Percentiles rank a stretch among this genome's conserved stretches.
These are phyloP conservation scores for Coleophora deauratella DNA, from an alignment of 2,888 invertebrate genomes.

Conservation along the genomic window DNA sequence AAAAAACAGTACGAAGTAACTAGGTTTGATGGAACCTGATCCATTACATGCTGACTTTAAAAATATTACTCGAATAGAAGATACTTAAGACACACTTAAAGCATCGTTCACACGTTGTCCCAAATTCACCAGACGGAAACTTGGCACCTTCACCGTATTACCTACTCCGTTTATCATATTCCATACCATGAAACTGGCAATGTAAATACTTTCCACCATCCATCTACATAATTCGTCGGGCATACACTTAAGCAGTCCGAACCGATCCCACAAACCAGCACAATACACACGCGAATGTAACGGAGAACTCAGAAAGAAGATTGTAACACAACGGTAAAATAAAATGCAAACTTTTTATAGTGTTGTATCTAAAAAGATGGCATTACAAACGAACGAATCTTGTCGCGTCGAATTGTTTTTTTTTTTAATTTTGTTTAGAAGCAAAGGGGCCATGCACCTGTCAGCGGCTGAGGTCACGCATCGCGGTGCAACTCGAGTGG, in stretches of 20 bases:
- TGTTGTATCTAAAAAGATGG: constrained; percentile 24
- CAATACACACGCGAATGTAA: constrained; percentile 46
- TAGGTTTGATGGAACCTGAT: too few relatives aligned
- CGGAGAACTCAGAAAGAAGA: constrained; percentile 23
- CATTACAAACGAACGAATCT: constrained; percentile 42
- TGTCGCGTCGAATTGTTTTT: constrained; percentile 25
- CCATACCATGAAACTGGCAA: neutral
- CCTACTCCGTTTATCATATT: too few relatives aligned
- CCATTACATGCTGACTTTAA: too few relatives aligned
- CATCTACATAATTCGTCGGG: constrained; percentile 6
- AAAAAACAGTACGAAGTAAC: too few relatives aligned
- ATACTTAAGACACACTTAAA: too few relatives aligned
- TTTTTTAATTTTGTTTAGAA: constrained; percentile 29
- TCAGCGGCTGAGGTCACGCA: constrained; percentile 29
- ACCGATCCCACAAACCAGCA: constrained; percentile 38
- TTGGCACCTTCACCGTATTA: too few relatives aligned
- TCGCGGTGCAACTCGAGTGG: constrained; percentile 25
- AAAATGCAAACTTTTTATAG: neutral
- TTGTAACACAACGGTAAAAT: constrained; percentile 36
- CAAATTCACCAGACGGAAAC: too few relatives aligned
- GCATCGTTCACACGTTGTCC: neutral
- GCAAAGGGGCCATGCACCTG: constrained; percentile 31
- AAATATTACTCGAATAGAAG: too few relatives aligned
- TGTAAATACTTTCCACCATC: neutral
- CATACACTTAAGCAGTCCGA: constrained; percentile 33